A percentile compares a stretch with the other conserved stretches of the same genome.
These are phyloP conservation scores for Macroglossus sobrinus DNA, from an alignment of 2,113 vertebrate genomes.

Conservation along the genomic window DNA sequence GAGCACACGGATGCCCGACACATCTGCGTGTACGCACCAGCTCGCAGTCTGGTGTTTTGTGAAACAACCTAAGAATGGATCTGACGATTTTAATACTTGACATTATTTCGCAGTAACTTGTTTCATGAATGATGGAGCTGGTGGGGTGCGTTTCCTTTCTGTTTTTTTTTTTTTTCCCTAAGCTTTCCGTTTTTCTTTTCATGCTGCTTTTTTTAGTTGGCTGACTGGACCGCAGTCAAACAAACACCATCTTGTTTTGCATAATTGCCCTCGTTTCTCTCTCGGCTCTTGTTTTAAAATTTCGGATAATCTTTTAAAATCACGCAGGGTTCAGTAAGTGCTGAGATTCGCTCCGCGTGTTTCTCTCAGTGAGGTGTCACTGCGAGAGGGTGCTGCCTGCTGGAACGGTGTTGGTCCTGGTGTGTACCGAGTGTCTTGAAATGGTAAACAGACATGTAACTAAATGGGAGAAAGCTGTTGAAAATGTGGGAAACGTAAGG, in stretches of 20 bases:
- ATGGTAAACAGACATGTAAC: not conserved
- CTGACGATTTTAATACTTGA: not conserved
- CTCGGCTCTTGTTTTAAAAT: not conserved
- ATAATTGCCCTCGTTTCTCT: not conserved
- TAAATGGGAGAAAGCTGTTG: not conserved
- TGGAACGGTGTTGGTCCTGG: not conserved
- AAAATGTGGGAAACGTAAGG: not conserved
- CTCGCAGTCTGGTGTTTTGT: not conserved
- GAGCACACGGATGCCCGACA: not conserved
- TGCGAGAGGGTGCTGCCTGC: not conserved
- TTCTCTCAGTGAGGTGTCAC: not conserved
- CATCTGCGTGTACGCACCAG: not conserved
- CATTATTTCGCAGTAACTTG: not conserved
- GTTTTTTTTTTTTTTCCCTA: not conserved
- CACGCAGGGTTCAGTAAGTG: not conserved
- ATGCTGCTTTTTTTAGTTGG: not conserved
- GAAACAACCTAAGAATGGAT: not conserved
- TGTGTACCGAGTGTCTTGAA: not conserved
- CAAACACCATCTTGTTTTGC: not conserved
- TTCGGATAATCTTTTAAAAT: not conserved
- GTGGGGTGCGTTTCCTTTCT: not conserved
- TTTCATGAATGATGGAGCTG: not conserved
- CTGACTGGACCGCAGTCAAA: not conserved
- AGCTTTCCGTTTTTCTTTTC: not conserved
- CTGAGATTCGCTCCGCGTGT: not conserved